Percentiles rank a stretch among this genome's conserved stretches.
These are phyloP conservation scores for Andrena praecox DNA, from an alignment of 2,888 invertebrate species.

Conservation along the genomic window DNA sequence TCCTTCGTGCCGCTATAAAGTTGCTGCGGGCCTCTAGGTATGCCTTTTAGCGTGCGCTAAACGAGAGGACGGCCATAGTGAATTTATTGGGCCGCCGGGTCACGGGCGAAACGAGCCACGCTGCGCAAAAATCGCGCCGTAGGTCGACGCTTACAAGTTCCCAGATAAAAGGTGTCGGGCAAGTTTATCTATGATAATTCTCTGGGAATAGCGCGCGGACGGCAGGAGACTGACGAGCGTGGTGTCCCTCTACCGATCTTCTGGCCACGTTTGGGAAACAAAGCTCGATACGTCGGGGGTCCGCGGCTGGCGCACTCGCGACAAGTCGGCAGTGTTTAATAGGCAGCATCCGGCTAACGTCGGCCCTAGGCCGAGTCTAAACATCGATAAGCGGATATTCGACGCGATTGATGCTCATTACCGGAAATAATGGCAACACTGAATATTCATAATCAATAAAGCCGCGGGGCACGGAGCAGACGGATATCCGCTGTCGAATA, in stretches of 20 bases:
- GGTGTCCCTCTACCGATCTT: no score
- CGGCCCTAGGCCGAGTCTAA: background rate
- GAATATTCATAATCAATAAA: conserved; percentile 46
- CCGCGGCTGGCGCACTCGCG: no score
- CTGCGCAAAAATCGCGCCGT: conserved; percentile 5
- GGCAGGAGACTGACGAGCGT: no score
- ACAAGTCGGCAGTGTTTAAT: background rate
- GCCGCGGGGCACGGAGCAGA: background rate
- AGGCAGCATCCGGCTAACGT: background rate
- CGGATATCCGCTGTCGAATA: background rate
- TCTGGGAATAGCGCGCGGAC: no score
- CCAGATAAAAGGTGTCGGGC: no score
- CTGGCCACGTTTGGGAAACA: no score
- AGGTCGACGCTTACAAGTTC: no score
- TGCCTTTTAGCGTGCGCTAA: conserved; percentile 35
- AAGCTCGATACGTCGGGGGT: no score
- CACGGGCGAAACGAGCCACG: conserved; percentile 1
- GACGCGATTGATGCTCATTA: conserved; percentile 13
- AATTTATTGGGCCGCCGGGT: conserved; percentile 31
- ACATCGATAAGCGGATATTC: conserved; percentile 15
- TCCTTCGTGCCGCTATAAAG: conserved; percentile 48
- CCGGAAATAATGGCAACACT: conserved; percentile 28
- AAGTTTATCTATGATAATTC: no score
- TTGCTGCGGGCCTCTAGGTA: conserved; percentile 36
- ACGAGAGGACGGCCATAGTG: conserved; percentile 23